phyloP scores from a whole-genome alignment of 2,797 vertebrate species.

The Pseudomugil tenellus region DNA sequence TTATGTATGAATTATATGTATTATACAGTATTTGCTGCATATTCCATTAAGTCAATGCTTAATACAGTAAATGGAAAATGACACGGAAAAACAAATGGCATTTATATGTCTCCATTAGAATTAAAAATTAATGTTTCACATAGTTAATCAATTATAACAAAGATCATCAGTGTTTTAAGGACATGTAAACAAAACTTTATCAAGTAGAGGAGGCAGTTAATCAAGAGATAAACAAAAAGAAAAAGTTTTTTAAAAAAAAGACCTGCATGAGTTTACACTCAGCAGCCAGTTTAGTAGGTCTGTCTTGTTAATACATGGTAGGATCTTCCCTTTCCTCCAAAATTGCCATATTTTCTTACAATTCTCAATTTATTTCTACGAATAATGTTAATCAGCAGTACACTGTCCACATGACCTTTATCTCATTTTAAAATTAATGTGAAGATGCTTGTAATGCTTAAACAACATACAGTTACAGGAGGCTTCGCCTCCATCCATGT shows the following conservation, averaged over 20 bases:
- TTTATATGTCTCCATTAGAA: constrained; percentile 6
- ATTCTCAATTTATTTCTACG: no score
- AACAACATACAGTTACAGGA: no score
- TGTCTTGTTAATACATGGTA: no score
- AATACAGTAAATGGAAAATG: neutral
- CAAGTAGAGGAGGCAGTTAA: constrained; percentile 52
- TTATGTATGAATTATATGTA: neutral
- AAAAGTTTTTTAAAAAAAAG: constrained; percentile 30
- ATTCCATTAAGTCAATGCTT: neutral
- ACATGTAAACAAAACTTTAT: constrained; percentile 63
- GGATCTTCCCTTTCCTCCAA: no score
- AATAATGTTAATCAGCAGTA: no score
- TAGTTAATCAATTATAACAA: constrained; percentile 72
- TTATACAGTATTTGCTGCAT: neutral
- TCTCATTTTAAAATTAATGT: neutral
- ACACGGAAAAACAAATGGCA: neutral
- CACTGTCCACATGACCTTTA: no score
- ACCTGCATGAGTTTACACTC: neutral
- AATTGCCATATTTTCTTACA: no score
- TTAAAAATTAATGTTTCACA: constrained; percentile 29
- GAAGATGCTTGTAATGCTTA: neutral
- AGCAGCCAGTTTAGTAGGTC: no score
- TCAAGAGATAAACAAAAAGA: constrained; percentile 48
- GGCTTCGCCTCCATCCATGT: no score
- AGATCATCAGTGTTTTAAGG: constrained; percentile 71